Conservation (phyloP, 2,797 vertebrate species). For the Pterois miles region DNA sequence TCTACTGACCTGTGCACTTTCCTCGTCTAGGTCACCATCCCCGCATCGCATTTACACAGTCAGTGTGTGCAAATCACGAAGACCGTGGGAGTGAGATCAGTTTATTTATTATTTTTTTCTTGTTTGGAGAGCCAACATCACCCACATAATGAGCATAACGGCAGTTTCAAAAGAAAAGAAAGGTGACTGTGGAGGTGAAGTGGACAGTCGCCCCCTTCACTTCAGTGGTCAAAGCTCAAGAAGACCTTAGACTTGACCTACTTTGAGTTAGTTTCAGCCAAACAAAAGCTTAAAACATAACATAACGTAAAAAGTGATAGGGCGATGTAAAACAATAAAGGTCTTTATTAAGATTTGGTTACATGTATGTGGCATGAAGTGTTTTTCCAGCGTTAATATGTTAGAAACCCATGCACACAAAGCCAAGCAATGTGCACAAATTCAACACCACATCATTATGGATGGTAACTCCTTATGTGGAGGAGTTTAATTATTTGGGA, state of each 20-base stretch:
- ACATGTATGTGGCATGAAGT: not conserved
- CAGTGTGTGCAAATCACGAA: conserved; percentile 11
- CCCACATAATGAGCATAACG: not conserved
- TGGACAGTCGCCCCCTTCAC: not conserved
- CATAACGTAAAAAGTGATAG: not conserved
- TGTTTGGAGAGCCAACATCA: not conserved
- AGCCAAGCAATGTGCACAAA: not conserved
- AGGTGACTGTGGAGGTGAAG: not conserved
- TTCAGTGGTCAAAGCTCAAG: not conserved
- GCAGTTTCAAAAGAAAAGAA: not conserved
- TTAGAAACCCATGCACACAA: not conserved
- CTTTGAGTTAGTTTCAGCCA: not conserved
- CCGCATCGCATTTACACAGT: conserved; percentile 3
- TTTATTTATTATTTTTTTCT: not conserved
- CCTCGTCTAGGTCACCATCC: not conserved
- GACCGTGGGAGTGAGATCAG: not conserved
- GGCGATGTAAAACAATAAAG: not conserved
- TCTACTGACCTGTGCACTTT: not conserved
- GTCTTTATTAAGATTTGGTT: not conserved
- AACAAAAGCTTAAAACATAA: not conserved
- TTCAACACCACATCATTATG: not conserved
- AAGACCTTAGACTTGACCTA: not conserved
- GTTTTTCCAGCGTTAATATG: too few species aligned
- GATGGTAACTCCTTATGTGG: too few species aligned
- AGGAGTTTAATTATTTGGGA: not conserved